Conservation (phyloP, 2,888 invertebrate genomes). For the Sturmia bella region DNA sequence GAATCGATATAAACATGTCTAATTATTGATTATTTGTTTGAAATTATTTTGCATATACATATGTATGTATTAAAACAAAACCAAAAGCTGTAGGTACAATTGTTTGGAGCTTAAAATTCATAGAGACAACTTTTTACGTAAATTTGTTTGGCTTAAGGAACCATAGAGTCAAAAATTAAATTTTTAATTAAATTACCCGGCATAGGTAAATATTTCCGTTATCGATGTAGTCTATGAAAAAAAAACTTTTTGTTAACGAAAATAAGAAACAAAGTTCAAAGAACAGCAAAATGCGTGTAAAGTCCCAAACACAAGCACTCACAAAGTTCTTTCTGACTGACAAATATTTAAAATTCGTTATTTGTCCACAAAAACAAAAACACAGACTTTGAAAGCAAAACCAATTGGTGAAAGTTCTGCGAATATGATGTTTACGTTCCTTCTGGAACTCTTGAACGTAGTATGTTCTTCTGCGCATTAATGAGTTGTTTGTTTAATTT, state of each 20-base stretch:
- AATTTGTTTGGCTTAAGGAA: too few relatives aligned
- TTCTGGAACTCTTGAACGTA: conserved; percentile 64
- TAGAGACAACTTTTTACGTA: too few relatives aligned
- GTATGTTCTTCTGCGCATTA: conserved; percentile 29
- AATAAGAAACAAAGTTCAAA: conserved; percentile 32
- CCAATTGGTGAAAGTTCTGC: conserved; percentile 81
- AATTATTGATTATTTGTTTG: too few relatives aligned
- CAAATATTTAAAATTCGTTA: background rate
- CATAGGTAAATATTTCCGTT: conserved; percentile 66
- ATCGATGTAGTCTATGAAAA: conserved; percentile 34
- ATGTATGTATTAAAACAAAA: too few relatives aligned
- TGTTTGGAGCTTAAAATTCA: too few relatives aligned
- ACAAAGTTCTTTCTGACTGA: conserved; percentile 15
- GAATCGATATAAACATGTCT: too few relatives aligned
- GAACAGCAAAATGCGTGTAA: conserved; percentile 3
- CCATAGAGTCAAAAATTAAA: too few relatives aligned
- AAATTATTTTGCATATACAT: too few relatives aligned
- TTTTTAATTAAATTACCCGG: conserved; percentile 26
- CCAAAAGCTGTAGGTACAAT: too few relatives aligned
- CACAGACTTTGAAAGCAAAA: conserved; percentile 77
- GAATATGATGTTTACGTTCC: conserved; percentile 75
- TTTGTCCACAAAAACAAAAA: background rate
- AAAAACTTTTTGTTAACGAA: conserved; percentile 20
- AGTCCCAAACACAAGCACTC: background rate
- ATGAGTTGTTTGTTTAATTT: conserved; percentile 61